A percentile compares a stretch with the other conserved stretches of the same genome.
These are phyloP conservation scores for Spheniscus humboldti DNA, from an alignment of 2,797 vertebrate genomes.

Conservation along the genomic window DNA sequence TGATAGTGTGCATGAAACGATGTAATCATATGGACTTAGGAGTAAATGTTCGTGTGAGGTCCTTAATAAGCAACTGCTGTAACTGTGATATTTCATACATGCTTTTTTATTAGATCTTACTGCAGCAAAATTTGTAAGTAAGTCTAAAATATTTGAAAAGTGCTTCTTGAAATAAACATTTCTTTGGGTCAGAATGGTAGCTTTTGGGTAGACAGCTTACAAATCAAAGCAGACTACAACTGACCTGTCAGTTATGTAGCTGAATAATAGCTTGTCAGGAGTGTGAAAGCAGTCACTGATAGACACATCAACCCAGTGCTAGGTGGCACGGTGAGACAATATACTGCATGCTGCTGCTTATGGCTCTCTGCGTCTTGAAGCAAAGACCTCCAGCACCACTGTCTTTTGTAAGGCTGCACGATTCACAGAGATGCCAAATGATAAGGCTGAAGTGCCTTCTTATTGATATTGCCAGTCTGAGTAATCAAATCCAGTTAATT, in stretches of 20 bases:
- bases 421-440: background rate
- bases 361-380: background rate
- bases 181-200: background rate
- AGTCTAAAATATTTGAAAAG: background rate
- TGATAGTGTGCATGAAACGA: background rate
- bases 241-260: background rate
- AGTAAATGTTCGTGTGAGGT: background rate
- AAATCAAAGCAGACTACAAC: background rate
- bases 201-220: background rate
- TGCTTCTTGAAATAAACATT: background rate
- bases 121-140: background rate
- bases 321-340: background rate
- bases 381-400: background rate
- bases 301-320: background rate
- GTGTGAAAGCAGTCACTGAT: background rate
- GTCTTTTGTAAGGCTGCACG: background rate
- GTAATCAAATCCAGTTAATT: background rate
- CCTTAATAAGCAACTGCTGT: background rate
- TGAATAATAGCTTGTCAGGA: background rate
- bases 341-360: background rate
- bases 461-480: background rate
- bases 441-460: background rate
- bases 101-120: background rate
- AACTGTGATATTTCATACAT: background rate
- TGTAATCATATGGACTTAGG: background rate